Conservation (phyloP, 1,140 invertebrate species). For the Drosophila grimshawi region DNA sequence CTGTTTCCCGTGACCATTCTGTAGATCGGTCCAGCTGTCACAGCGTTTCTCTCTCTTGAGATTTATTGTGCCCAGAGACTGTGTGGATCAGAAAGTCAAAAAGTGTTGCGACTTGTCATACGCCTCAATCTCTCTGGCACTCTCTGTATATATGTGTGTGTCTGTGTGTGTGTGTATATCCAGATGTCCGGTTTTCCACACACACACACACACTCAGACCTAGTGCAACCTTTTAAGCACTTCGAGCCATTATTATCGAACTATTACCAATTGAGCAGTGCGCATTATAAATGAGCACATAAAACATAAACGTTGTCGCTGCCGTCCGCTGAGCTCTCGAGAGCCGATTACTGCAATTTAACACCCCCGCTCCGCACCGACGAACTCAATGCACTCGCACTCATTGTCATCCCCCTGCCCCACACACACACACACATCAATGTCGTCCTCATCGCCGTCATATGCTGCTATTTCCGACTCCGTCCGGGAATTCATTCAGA, state of each 20-base stretch:
- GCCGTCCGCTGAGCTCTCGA: slow-evolving; percentile 44
- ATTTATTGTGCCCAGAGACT: slow-evolving; percentile 47
- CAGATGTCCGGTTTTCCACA: slow-evolving; percentile 68
- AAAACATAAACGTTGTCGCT: slow-evolving; percentile 80
- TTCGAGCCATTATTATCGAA: slow-evolving; percentile 66
- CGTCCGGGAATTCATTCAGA: slow-evolving; percentile 63
- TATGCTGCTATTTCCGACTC: slow-evolving; percentile 69
- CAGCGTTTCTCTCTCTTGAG: slow-evolving; percentile 27
- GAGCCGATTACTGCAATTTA: slow-evolving; percentile 81
- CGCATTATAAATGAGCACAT: slow-evolving; percentile 81
- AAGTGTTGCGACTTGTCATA: slow-evolving; percentile 19
- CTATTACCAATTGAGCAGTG: slow-evolving; percentile 78
- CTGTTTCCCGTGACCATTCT: background rate
- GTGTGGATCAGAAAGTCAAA: background rate
- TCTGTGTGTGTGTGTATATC: background rate
- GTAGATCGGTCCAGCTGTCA: slow-evolving; percentile 43
- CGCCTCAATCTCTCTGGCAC: background rate
- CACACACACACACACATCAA: slow-evolving; percentile 28
- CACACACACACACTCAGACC: slow-evolving; percentile 12
- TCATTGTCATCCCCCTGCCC: slow-evolving; percentile 8
- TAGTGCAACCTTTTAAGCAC: slow-evolving; percentile 60
- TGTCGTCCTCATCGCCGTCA: slow-evolving; percentile 46
- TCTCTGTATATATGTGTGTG: background rate
- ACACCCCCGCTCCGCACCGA: slow-evolving; percentile 58
- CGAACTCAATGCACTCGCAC: slow-evolving; percentile 3